Conservation (phyloP, 2,888 invertebrate genomes). For the Bombylius discolor region DNA sequence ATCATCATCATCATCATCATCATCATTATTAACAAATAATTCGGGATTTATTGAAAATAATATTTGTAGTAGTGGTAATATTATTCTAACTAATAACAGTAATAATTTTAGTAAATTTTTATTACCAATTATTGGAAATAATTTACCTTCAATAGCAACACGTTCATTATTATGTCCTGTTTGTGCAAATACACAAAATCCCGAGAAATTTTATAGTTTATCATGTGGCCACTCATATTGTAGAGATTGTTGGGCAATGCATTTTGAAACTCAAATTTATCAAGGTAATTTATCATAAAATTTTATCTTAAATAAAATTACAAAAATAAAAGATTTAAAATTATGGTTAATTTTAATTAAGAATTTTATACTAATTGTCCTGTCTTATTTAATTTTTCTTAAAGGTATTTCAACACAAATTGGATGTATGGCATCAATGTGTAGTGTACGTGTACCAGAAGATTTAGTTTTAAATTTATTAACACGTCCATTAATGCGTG, state of each 20-base stretch:
- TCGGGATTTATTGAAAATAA: not conserved
- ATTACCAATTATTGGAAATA: not conserved
- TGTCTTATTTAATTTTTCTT: too few relatives aligned
- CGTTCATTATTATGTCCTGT: conserved; percentile 52
- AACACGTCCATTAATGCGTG: conserved; percentile 66
- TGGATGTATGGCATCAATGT: conserved; percentile 93
- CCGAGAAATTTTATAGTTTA: conserved; percentile 63
- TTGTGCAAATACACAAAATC: conserved; percentile 54
- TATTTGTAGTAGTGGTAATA: conserved; percentile 3
- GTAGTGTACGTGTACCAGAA: conserved; percentile 89
- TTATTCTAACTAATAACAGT: not conserved
- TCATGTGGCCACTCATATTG: conserved; percentile 91
- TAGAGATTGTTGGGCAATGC: conserved; percentile 90
- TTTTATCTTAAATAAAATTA: not conserved
- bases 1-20: not conserved
- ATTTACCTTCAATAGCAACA: not conserved
- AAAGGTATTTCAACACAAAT: conserved; percentile 67
- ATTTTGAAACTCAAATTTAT: conserved; percentile 91
- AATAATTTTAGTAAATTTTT: not conserved
- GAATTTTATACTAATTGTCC: too few relatives aligned
- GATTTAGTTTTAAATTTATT: conserved; percentile 85
- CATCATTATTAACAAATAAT: conserved; percentile 1
- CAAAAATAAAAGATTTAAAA: too few relatives aligned
- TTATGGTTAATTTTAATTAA: too few relatives aligned
- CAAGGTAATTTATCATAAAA: conserved; percentile 48